These are phyloP conservation scores for Oligia strigilis DNA, from an alignment of 2,888 invertebrate genomes.

Conservation along the genomic window DNA sequence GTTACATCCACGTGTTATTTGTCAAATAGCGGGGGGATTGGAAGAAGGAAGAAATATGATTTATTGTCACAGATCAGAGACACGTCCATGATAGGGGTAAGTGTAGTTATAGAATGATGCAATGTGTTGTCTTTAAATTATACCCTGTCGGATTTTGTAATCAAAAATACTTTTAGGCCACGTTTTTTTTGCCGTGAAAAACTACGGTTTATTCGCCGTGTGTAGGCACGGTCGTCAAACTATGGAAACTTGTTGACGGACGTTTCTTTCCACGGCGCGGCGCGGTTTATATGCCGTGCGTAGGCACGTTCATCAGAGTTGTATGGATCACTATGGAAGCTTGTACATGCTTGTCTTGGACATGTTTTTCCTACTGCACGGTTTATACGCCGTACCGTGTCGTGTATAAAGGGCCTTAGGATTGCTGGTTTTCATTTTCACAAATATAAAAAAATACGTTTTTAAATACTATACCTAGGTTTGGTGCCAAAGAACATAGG, in stretches of 20 bases:
- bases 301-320: background rate
- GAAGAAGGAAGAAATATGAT: background rate
- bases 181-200: background rate
- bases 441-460: background rate
- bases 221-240: background rate
- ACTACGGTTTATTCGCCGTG: background rate
- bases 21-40: constrained; percentile 23
- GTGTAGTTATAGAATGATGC: background rate
- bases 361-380: background rate
- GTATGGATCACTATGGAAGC: background rate
- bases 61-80: background rate
- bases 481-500: background rate
- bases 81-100: background rate
- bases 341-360: background rate
- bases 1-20: background rate
- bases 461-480: background rate
- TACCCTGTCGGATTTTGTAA: background rate
- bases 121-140: constrained; percentile 1
- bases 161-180: background rate
- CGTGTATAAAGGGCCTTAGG: background rate
- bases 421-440: background rate
- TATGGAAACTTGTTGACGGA: background rate
- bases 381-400: background rate
- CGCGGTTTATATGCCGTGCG: background rate
- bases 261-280: background rate